A percentile compares a stretch with the other conserved stretches of the same genome.
Evolutionary conservation across 2,113 vertebrate species (phyloP).

Genomic region (Rhineura floridana): DNA sequence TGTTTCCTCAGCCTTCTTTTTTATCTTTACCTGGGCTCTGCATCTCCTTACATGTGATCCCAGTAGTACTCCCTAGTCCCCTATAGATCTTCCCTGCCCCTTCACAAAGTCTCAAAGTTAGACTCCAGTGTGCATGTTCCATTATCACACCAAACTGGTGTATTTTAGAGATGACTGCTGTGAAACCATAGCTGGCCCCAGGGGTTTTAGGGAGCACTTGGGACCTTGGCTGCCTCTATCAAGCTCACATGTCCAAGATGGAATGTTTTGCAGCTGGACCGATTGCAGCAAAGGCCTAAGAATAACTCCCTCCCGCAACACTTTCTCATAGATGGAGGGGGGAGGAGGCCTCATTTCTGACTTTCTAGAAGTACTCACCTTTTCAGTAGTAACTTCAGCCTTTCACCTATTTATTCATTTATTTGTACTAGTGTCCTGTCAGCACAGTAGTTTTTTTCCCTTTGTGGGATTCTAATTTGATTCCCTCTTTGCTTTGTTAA

Average conservation of each 20-base stretch:
- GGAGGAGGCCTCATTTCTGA: neutral
- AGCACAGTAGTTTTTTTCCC: neutral
- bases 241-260: neutral
- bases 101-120: neutral
- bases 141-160: neutral
- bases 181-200: neutral
- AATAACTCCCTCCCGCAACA: too few species aligned
- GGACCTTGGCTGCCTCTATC: neutral
- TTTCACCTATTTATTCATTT: neutral
- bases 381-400: neutral
- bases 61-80: neutral
- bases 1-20: neutral
- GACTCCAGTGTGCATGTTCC: too few species aligned
- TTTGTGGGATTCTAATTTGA: neutral
- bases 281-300: neutral
- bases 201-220: neutral
- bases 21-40: neutral
- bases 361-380: neutral
- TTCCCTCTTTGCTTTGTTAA: constrained; percentile 43
- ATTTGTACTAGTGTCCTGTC: neutral
- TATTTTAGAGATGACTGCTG: neutral
- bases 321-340: neutral
- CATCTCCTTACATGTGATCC: neutral
- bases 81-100: neutral
- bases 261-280: neutral